Conservation (phyloP, 2,113 vertebrate genomes). For the Protobothrops mucrosquamatus region DNA sequence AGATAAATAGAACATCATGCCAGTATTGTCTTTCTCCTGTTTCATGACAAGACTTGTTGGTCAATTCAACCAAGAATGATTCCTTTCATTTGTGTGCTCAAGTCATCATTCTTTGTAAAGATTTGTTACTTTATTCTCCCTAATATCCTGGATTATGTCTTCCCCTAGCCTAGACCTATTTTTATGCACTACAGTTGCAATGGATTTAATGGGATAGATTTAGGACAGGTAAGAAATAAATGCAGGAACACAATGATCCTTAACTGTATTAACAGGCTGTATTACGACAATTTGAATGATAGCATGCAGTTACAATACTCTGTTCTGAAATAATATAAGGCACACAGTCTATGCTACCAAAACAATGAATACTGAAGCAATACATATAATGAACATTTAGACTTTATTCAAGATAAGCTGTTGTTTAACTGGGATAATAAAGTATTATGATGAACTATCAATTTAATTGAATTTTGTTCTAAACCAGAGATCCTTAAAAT, state of each 20-base stretch:
- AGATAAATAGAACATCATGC: not conserved
- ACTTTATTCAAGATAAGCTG: not conserved
- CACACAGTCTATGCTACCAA: not conserved
- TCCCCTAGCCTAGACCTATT: not conserved
- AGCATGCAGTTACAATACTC: not conserved
- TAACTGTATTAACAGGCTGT: not conserved
- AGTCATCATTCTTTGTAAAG: not conserved
- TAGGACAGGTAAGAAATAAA: not conserved
- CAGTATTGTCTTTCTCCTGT: not conserved
- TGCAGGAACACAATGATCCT: not conserved
- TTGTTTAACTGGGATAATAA: not conserved
- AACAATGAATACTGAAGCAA: not conserved
- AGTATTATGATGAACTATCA: not conserved
- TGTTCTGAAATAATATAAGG: not conserved
- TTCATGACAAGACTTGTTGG: not conserved
- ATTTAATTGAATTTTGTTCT: not conserved
- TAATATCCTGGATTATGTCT: not conserved
- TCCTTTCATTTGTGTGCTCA: not conserved
- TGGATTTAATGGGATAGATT: too few relatives aligned
- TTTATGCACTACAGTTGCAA: not conserved
- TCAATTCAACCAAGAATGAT: not conserved
- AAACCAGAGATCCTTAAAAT: not conserved
- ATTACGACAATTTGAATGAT: not conserved
- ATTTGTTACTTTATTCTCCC: not conserved
- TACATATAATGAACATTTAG: not conserved